phyloP scores from a whole-genome alignment of 2,797 vertebrate genomes.

The Peromyscus eremicus region DNA sequence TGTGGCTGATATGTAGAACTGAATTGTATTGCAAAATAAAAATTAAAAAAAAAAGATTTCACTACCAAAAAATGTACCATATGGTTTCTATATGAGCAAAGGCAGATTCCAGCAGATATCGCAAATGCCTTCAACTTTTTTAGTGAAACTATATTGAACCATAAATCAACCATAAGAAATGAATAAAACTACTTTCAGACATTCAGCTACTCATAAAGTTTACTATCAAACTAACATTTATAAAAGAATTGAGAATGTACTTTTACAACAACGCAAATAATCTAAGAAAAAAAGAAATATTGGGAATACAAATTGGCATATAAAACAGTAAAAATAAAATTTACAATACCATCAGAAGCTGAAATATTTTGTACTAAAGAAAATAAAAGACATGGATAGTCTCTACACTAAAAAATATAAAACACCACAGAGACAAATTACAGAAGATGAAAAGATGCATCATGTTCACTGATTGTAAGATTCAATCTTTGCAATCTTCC shows the following conservation, averaged over 20 bases:
- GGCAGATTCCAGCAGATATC: constrained; percentile 17
- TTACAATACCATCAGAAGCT: constrained; percentile 7
- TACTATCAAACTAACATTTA: constrained; percentile 31
- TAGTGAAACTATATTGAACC: constrained; percentile 33
- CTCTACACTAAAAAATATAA: constrained; percentile 9
- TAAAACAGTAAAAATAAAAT: constrained; percentile 38
- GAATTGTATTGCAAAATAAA: too few species aligned
- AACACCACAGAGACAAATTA: not conserved
- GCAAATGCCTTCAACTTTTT: constrained; percentile 5
- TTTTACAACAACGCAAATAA: constrained; percentile 44
- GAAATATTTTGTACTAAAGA: constrained; percentile 55
- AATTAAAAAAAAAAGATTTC: not conserved
- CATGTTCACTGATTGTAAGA: not conserved
- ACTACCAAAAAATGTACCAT: not conserved
- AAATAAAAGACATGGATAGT: not conserved
- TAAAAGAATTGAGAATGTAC: constrained; percentile 42
- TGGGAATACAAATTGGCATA: constrained; percentile 45
- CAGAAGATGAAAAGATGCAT: constrained; percentile 8
- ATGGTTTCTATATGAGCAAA: not conserved
- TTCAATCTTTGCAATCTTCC: constrained; percentile 23
- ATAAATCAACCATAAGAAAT: constrained; percentile 57
- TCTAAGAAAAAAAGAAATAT: constrained; percentile 10
- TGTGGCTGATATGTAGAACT: too few species aligned
- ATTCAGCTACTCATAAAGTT: constrained; percentile 37
- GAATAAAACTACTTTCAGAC: constrained; percentile 51